Conservation (phyloP, 2,888 invertebrate species). For the Latrodectus elegans region DNA sequence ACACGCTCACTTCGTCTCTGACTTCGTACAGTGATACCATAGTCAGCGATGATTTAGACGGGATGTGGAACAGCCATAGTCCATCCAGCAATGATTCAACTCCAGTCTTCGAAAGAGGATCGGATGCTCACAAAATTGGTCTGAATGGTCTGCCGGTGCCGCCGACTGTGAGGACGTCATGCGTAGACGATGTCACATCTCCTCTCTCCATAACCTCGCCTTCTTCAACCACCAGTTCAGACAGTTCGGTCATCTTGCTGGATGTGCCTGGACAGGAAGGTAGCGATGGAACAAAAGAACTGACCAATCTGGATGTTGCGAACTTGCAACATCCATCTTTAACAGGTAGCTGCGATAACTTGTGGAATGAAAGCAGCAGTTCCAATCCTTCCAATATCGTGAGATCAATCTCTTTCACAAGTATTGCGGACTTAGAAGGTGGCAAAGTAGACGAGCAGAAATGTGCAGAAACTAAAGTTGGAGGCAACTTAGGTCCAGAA, state of each 20-base stretch:
- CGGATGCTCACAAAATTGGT: not conserved
- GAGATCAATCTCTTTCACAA: slow-evolving; percentile 61
- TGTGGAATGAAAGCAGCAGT: slow-evolving; percentile 5
- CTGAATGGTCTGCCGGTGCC: slow-evolving; percentile 27
- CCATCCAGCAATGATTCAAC: slow-evolving; percentile 39
- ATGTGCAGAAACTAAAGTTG: not conserved
- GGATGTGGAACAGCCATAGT: slow-evolving; percentile 10
- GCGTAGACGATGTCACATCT: slow-evolving; percentile 46
- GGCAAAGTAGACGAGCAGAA: not conserved
- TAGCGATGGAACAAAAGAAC: not conserved
- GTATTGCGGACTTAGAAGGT: slow-evolving; percentile 35
- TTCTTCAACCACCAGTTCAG: slow-evolving; percentile 61
- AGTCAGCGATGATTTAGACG: slow-evolving; percentile 42
- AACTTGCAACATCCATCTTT: not conserved
- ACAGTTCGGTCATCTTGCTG: slow-evolving; percentile 49
- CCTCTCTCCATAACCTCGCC: slow-evolving; percentile 51
- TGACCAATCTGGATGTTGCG: not conserved
- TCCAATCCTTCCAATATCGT: slow-evolving; percentile 23
- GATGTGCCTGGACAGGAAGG: slow-evolving; percentile 13
- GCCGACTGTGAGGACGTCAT: slow-evolving; percentile 39
- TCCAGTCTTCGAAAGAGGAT: slow-evolving; percentile 27
- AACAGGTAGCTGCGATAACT: slow-evolving; percentile 53
- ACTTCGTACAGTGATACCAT: slow-evolving; percentile 67
- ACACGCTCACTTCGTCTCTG: slow-evolving; percentile 70
- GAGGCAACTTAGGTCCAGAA: not conserved